A percentile compares a stretch with the other conserved stretches of the same genome.
These are phyloP conservation scores for Chrysolina oricalcia DNA, from an alignment of 2,888 invertebrate species.

Conservation along the genomic window DNA sequence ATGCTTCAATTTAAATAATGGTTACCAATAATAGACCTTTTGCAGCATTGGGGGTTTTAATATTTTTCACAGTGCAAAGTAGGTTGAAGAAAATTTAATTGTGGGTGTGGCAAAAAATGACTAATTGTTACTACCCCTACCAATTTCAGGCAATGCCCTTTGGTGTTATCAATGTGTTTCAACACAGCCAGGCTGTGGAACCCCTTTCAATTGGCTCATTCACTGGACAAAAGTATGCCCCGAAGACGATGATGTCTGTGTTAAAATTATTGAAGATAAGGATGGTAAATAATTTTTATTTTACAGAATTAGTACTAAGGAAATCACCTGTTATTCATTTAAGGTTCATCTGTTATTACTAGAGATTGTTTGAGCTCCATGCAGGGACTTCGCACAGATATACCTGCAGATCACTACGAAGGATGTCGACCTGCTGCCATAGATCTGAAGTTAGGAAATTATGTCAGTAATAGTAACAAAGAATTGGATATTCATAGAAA, in stretches of 20 bases:
- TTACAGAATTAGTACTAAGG: no score
- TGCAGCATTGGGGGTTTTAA: slow-evolving; percentile 32
- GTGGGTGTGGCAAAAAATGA: slow-evolving; percentile 45
- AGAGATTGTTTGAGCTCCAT: slow-evolving; percentile 89
- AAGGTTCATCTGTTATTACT: slow-evolving; percentile 86
- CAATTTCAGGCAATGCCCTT: slow-evolving; percentile 71
- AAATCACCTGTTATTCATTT: slow-evolving; percentile 32
- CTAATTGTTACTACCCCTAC: neutral
- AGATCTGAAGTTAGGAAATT: slow-evolving; percentile 87
- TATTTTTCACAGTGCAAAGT: slow-evolving; percentile 41
- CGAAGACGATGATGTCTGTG: slow-evolving; percentile 89
- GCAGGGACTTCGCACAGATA: slow-evolving; percentile 85
- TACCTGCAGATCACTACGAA: slow-evolving; percentile 93
- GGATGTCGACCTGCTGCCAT: slow-evolving; percentile 88
- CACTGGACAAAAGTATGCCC: slow-evolving; percentile 87
- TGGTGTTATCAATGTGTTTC: slow-evolving; percentile 94
- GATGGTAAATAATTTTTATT: slow-evolving; percentile 81
- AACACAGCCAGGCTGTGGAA: slow-evolving; percentile 90
- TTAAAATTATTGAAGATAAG: slow-evolving; percentile 89
- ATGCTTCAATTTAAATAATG: slow-evolving; percentile 24
- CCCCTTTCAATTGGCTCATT: slow-evolving; percentile 87
- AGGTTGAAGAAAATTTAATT: slow-evolving; percentile 32
- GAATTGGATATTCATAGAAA: slow-evolving; percentile 89
- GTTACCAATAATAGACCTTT: slow-evolving; percentile 32
- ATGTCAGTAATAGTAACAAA: slow-evolving; percentile 89